Evolutionary conservation across 2,888 invertebrate genomes (phyloP).

Genomic region (Antitype chi): DNA sequence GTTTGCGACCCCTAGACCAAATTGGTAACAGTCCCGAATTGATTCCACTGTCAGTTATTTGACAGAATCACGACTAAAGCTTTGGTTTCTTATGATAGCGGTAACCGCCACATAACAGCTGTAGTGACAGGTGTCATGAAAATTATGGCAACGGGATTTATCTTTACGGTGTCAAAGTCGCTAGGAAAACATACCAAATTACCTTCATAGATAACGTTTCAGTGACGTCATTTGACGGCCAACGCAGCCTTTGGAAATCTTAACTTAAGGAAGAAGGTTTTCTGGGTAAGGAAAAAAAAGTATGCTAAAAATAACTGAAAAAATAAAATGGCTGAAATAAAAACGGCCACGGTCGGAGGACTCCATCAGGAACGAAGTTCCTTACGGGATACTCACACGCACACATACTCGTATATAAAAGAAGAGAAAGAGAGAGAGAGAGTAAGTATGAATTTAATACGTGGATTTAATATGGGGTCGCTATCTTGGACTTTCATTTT

Average conservation of each 20-base stretch:
- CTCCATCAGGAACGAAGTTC: no score
- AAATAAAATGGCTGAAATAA: no score
- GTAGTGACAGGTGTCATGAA: no score
- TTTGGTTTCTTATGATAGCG: background rate
- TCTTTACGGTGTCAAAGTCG: no score
- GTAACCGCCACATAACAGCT: background rate
- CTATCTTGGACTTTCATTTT: no score
- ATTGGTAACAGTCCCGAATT: constrained; percentile 12
- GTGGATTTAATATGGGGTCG: no score
- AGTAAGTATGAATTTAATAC: no score
- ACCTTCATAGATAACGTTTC: background rate
- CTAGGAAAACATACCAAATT: background rate
- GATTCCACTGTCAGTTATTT: constrained; percentile 3
- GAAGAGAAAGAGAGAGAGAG: no score
- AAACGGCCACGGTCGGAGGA: no score
- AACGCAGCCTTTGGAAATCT: background rate
- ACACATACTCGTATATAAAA: no score
- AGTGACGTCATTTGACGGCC: background rate
- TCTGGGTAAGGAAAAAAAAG: background rate
- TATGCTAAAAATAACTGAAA: background rate
- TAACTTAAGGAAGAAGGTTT: background rate
- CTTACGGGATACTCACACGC: no score
- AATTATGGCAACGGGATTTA: background rate
- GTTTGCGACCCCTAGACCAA: no score
- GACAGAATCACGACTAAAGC: background rate